Percentiles rank a stretch among this genome's conserved stretches.
Conservation (phyloP, 2,888 invertebrate species). For the Anthophora plumipes region DNA sequence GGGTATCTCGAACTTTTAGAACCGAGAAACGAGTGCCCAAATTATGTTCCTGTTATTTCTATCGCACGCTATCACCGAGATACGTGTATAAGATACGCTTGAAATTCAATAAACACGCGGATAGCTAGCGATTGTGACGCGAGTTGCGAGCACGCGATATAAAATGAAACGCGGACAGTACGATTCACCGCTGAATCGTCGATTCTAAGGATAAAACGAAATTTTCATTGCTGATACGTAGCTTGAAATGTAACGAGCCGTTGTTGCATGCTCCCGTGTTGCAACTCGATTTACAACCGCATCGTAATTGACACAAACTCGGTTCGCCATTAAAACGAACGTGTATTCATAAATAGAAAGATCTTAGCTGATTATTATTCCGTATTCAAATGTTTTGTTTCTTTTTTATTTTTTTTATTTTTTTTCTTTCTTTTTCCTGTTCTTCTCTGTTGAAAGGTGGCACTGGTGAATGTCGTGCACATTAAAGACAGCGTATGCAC, state of each 20-base stretch:
- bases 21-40: too few species aligned
- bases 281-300: background rate
- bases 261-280: background rate
- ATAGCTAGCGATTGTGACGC: too few species aligned
- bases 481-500: slow-evolving; percentile 93
- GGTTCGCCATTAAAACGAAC: background rate
- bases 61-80: background rate
- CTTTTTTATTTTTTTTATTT: background rate
- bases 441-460: slow-evolving; percentile 86
- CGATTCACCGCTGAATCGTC: too few species aligned
- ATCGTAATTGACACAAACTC: background rate
- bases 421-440: background rate
- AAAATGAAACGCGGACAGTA: too few species aligned
- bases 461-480: slow-evolving; percentile 92
- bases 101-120: too few species aligned
- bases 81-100: too few species aligned
- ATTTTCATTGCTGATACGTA: background rate
- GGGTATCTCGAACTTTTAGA: slow-evolving; percentile 74
- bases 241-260: background rate
- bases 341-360: background rate
- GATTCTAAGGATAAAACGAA: background rate
- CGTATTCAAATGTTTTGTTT: too few species aligned
- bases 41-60: too few species aligned
- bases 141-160: too few species aligned
- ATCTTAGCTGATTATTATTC: too few species aligned